These are phyloP conservation scores for Pelobates cultripes DNA, from an alignment of 2,797 vertebrate species.

Conservation along the genomic window DNA sequence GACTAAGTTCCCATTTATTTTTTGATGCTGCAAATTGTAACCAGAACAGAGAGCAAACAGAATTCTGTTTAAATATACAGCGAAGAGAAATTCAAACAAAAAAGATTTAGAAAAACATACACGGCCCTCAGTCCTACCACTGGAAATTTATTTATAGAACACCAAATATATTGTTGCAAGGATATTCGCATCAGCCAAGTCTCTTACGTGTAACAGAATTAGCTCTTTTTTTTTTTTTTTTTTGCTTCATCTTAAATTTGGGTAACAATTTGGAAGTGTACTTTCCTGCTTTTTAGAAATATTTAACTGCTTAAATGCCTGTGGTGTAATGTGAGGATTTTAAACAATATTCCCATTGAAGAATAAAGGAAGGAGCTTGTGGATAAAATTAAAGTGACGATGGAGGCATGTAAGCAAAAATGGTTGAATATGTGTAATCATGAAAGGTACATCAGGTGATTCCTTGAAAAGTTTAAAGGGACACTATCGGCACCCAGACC, in stretches of 20 bases:
- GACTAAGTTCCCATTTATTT: constrained; percentile 46
- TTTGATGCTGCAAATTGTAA: constrained; percentile 51
- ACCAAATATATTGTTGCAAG: constrained; percentile 52
- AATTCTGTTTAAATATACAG: constrained; percentile 26
- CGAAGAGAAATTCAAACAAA: constrained; percentile 44
- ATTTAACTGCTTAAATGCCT: too few species aligned
- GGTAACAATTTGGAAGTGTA: not conserved
- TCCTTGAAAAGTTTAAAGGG: too few species aligned
- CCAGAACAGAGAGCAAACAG: constrained; percentile 44
- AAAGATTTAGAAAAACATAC: constrained; percentile 45
- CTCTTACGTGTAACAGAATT: not conserved
- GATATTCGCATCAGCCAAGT: constrained; percentile 43
- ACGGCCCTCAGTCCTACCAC: constrained; percentile 43
- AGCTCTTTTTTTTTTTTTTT: not conserved
- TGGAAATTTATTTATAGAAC: constrained; percentile 52
- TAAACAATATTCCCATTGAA: too few species aligned
- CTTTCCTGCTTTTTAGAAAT: not conserved
- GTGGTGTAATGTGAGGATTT: too few species aligned
- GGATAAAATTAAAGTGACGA: too few species aligned
- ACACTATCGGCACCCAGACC: too few species aligned
- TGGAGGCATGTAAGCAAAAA: too few species aligned
- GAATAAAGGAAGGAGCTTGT: too few species aligned
- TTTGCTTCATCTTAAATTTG: not conserved
- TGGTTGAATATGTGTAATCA: too few species aligned
- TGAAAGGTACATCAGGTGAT: too few species aligned